Percentiles rank a stretch among this genome's conserved stretches.
These are phyloP conservation scores for Dilophus febrilis DNA, from an alignment of 2,888 invertebrate species.

Conservation along the genomic window DNA sequence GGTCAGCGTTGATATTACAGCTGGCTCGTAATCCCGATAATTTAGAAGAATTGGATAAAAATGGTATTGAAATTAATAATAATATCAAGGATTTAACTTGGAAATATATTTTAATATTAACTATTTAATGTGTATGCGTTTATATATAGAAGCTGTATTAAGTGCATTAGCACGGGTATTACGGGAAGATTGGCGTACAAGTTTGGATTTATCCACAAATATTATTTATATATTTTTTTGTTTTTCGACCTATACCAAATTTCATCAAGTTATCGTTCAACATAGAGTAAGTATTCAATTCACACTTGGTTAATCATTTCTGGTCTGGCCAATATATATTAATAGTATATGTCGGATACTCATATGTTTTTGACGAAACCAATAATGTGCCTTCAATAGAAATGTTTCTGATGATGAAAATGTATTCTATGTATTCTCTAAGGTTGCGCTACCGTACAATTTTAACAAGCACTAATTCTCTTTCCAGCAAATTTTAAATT, in stretches of 20 bases:
- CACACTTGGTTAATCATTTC: too few species aligned
- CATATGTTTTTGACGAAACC: too few species aligned
- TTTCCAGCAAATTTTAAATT: too few species aligned
- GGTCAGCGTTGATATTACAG: conserved; percentile 79
- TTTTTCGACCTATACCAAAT: conserved; percentile 88
- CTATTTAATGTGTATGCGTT: conserved; percentile 10
- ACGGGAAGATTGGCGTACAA: conserved; percentile 94
- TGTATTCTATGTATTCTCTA: too few species aligned
- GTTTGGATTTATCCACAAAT: conserved; percentile 89
- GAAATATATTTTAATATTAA: conserved; percentile 1
- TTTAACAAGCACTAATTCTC: too few species aligned
- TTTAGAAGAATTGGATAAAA: conserved; percentile 78
- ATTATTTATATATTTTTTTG: conserved; percentile 95
- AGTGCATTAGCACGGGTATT: conserved; percentile 90
- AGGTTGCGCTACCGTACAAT: too few species aligned
- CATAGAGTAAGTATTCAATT: conserved; percentile 77
- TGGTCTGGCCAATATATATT: too few species aligned
- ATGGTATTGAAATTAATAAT: conserved; percentile 57
- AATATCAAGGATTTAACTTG: neutral
- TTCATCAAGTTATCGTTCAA: conserved; percentile 86
- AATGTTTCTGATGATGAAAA: too few species aligned
- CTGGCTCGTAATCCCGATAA: conserved; percentile 88
- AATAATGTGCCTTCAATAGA: too few species aligned
- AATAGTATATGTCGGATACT: too few species aligned
- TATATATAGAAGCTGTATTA: conserved; percentile 65